Evolutionary conservation across 2,113 vertebrate species (phyloP), one percentile per base, ranked within the genome.

Genomic region (Conger conger): DNA sequence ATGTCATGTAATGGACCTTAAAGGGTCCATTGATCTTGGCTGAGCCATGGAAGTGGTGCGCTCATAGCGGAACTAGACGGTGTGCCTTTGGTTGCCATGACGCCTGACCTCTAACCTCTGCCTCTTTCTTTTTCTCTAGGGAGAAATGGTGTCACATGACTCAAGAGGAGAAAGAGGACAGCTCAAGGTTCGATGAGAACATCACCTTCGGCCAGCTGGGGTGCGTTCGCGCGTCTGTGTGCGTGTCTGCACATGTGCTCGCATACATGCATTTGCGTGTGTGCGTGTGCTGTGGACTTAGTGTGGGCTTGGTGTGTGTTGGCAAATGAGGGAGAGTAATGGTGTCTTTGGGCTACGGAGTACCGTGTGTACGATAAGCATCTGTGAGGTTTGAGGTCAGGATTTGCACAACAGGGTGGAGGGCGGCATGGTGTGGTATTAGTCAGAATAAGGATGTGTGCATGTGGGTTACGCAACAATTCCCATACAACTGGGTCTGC

Each of bases 61-160:
- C 30, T 20, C 3, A 15, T 45, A 42, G 60, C 23, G 40, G 37
- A 9, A 18, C 60, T n/a, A 23, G 6, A 20, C 68, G 9, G 68
- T 23, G 68, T 33, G n/a, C 68, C 4, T 78, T 38, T 38, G 76
- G 33, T 20, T 78, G 33, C 30, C 36, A 36, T 78, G 76, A 17
- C 23, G 33, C 35, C 76, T 57, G 68, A 88, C 80, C 30, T 37
- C 83, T 89, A 84, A 88, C 77, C 76, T 57, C 5, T 0, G 4
- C n/a, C 79, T 78, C 45, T 80, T 89, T 82, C 86, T 79, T 63
- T n/a, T 88, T 77, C 88, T 89, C 76, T 95, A 99, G 98, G 95
- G 98, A 99, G 92, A 97, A 97, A 93, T 99, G 98, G 98, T 96
- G 96, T 94, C 98, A 99, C 88, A 99, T 99, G 98, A 99, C 96